These are phyloP conservation scores for Enteromius thamalakanensis DNA, from an alignment of 2,797 vertebrate species.

Conservation along the genomic window DNA sequence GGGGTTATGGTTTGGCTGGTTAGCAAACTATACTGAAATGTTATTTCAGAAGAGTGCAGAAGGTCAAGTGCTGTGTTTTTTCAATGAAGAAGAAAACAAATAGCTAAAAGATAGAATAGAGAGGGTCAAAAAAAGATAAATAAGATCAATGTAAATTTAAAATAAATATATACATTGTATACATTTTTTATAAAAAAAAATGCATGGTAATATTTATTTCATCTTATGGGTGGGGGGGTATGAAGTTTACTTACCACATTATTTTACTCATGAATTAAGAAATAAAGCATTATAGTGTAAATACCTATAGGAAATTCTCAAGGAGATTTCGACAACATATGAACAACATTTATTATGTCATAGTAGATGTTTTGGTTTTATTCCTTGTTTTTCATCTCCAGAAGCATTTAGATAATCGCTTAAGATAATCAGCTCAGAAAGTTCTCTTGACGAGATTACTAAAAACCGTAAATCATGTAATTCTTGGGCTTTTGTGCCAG, in stretches of 20 bases:
- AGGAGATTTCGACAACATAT: background rate
- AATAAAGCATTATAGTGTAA: background rate
- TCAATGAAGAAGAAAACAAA: too few species aligned
- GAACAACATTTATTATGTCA: background rate
- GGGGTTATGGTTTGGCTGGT: background rate
- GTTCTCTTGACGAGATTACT: background rate
- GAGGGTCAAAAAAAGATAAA: too few species aligned
- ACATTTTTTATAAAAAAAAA: too few species aligned
- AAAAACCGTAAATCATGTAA: background rate
- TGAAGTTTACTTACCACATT: background rate
- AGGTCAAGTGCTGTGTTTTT: too few species aligned
- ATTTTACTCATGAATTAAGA: background rate
- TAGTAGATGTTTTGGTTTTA: background rate
- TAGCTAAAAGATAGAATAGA: too few species aligned
- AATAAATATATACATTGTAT: too few species aligned
- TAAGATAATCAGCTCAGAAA: background rate
- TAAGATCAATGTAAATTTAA: too few species aligned
- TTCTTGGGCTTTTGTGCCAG: background rate
- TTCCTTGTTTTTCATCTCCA: background rate
- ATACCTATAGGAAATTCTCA: background rate
- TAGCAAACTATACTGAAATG: background rate
- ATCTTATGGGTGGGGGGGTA: background rate
- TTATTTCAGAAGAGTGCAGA: too few species aligned
- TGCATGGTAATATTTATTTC: background rate
- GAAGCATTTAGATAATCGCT: background rate